phyloP scores from a whole-genome alignment of 2,797 vertebrate genomes.

The Dallia pectoralis region DNA sequence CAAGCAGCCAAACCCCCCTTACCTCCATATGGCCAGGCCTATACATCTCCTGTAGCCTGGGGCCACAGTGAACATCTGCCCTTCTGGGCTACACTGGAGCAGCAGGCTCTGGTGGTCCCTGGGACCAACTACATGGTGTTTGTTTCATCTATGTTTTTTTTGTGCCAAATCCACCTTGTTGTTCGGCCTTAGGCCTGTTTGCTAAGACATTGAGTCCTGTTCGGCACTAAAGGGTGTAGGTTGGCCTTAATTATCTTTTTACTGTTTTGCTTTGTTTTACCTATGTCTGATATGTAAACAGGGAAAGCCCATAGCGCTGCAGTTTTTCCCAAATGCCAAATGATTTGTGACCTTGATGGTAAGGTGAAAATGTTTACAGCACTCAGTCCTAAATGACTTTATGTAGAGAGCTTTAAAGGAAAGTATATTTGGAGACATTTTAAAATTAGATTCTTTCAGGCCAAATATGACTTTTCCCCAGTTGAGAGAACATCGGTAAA shows the following conservation, averaged over 20 bases:
- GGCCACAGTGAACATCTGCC: constrained; percentile 77
- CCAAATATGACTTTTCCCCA: not conserved
- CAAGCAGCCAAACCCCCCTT: constrained; percentile 68
- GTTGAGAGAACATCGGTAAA: constrained; percentile 2
- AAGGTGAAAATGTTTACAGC: constrained; percentile 46
- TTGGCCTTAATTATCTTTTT: constrained; percentile 38
- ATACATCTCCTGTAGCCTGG: constrained; percentile 77
- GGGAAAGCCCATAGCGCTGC: constrained; percentile 57
- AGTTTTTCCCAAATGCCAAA: constrained; percentile 54
- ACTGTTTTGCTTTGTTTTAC: constrained; percentile 63
- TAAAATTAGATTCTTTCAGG: constrained; percentile 15
- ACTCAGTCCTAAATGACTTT: constrained; percentile 41
- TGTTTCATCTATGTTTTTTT: constrained; percentile 50
- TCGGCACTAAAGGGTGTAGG: constrained; percentile 18
- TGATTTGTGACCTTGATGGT: constrained; percentile 58
- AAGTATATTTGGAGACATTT: not conserved
- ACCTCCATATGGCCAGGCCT: constrained; percentile 80
- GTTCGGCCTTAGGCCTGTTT: not conserved
- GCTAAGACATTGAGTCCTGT: not conserved
- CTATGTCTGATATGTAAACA: constrained; percentile 67
- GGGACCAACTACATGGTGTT: constrained; percentile 57
- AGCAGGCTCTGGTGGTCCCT: constrained; percentile 34
- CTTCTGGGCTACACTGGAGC: constrained; percentile 59
- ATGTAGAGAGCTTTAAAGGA: constrained; percentile 22
- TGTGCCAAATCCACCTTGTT: not conserved